phyloP scores from a whole-genome alignment of 2,888 invertebrate species.

The Amphipoea oculea region DNA sequence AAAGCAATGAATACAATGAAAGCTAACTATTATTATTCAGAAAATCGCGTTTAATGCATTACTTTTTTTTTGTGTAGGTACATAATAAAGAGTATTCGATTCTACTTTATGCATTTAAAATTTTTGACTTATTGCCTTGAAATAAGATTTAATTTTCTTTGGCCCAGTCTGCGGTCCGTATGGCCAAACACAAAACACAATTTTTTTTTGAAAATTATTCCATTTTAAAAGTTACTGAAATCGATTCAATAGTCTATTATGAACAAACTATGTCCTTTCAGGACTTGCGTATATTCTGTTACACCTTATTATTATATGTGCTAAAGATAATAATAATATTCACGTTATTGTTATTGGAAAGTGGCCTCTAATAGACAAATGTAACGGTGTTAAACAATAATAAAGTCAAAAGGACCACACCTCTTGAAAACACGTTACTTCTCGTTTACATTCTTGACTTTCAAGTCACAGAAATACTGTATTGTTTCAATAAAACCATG shows the following conservation, averaged over 20 bases:
- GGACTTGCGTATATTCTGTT: background rate
- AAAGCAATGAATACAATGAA: too few species aligned
- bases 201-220: background rate
- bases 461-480: constrained; percentile 11
- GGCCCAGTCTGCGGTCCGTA: background rate
- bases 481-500: background rate
- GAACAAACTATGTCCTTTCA: background rate
- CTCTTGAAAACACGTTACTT: background rate
- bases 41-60: too few species aligned
- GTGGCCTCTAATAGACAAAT: background rate
- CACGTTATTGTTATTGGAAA: constrained; percentile 7
- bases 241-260: background rate
- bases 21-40: too few species aligned
- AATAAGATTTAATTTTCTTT: background rate
- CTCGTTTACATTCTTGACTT: constrained; percentile 25
- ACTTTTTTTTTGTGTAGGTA: too few species aligned
- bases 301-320: background rate
- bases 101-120: background rate
- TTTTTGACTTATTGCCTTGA: background rate
- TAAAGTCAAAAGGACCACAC: constrained; percentile 30
- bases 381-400: constrained; percentile 15
- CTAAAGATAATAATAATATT: background rate
- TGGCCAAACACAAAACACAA: background rate
- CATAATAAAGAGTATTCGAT: too few species aligned
- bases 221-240: background rate